phyloP scores from a whole-genome alignment of 2,113 vertebrate genomes.

The Acanthochromis polyacanthus region DNA sequence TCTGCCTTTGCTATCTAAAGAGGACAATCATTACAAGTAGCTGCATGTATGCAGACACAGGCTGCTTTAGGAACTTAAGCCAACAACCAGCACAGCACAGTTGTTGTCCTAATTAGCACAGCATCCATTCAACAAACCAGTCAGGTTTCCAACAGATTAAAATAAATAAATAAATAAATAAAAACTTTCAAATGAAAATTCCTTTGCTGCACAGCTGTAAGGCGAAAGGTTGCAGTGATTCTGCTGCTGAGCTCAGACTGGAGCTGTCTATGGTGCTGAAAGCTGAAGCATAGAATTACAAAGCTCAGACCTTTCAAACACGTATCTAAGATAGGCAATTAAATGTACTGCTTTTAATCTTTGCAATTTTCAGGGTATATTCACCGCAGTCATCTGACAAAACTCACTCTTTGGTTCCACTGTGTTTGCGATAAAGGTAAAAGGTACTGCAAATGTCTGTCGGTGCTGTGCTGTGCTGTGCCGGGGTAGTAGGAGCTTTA shows the following conservation, averaged over 20 bases:
- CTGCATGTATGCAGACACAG: neutral
- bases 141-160: neutral
- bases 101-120: conserved; percentile 2
- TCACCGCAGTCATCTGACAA: neutral
- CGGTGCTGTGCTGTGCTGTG: conserved; percentile 30
- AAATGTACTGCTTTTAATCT: conserved; percentile 16
- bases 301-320: neutral
- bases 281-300: neutral
- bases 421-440: conserved; percentile 15
- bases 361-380: neutral
- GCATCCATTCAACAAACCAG: neutral
- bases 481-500: conserved; percentile 54
- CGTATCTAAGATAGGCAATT: neutral
- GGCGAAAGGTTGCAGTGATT: neutral
- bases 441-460: conserved; percentile 21
- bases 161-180: too few species aligned
- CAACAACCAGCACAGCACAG: neutral
- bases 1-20: neutral
- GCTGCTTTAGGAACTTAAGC: neutral
- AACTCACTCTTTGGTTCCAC: neutral
- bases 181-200: neutral
- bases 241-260: conserved; percentile 44
- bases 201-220: neutral
- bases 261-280: conserved; percentile 42
- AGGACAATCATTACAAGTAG: neutral